Conservation (phyloP, 2,797 vertebrate species). For the Hapalemur alaotrensis region DNA sequence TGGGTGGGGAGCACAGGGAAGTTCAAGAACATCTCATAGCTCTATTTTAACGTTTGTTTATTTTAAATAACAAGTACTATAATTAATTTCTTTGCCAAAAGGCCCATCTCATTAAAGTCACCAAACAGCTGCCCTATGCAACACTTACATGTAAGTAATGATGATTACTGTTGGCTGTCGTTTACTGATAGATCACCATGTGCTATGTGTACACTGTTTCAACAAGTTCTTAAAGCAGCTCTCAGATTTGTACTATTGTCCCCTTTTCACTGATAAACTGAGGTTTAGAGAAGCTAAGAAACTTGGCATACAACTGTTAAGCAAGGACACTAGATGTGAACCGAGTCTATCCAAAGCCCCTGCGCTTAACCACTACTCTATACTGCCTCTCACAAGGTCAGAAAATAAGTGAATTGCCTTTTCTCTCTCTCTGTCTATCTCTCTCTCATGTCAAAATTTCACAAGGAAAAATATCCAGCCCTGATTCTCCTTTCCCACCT, state of each 20-base stretch:
- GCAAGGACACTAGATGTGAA: neutral
- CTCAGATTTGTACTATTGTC: neutral
- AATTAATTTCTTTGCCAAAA: conserved; percentile 22
- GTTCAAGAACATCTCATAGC: neutral
- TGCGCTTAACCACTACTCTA: neutral
- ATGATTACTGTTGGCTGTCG: neutral
- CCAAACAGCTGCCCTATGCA: neutral
- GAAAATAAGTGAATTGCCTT: neutral
- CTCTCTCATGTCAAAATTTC: neutral
- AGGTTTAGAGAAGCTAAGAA: neutral
- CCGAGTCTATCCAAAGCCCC: neutral
- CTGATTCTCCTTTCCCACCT: neutral
- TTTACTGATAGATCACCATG: neutral
- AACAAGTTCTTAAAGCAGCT: neutral
- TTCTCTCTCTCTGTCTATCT: neutral
- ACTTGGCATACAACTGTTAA: neutral
- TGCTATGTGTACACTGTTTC: neutral
- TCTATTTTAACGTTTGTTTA: neutral
- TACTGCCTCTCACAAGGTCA: neutral
- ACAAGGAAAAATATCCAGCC: neutral
- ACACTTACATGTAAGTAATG: neutral
- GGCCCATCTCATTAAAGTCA: neutral
- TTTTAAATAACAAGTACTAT: conserved; percentile 11
- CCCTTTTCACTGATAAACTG: neutral
- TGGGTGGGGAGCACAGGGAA: neutral